Evolutionary conservation across 2,113 vertebrate species (phyloP).

Genomic region (Vanacampus margaritifer): DNA sequence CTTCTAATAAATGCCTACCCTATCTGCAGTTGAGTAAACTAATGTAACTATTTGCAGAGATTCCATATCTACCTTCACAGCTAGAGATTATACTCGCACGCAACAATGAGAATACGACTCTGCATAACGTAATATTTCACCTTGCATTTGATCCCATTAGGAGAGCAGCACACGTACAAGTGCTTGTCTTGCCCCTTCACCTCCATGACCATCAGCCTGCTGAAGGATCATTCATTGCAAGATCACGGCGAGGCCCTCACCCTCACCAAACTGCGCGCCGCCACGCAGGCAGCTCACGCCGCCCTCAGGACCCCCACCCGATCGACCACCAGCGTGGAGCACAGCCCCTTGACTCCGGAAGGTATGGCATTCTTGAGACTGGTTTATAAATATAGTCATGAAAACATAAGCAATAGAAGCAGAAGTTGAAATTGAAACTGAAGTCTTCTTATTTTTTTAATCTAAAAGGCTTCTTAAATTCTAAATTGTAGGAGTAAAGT

Average conservation of each 20-base stretch:
- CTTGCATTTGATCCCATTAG: constrained; percentile 54
- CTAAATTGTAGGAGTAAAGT: no score
- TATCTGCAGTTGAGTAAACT: no score
- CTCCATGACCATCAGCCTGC: constrained; percentile 93
- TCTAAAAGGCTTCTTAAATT: no score
- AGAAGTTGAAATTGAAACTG: no score
- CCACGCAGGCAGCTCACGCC: constrained; percentile 81
- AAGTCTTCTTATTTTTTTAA: no score
- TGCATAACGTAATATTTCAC: background rate
- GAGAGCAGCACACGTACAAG: constrained; percentile 95
- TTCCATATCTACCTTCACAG: no score
- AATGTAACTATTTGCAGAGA: no score
- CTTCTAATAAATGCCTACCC: no score
- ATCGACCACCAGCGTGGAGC: constrained; percentile 34
- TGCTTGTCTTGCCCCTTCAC: constrained; percentile 94
- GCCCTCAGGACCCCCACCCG: constrained; percentile 68
- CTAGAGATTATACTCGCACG: no score
- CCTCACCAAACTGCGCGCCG: constrained; percentile 84
- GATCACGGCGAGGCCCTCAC: constrained; percentile 92
- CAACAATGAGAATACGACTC: no score
- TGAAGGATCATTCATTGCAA: constrained; percentile 94
- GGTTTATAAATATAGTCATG: no score
- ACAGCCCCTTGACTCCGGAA: constrained; percentile 35
- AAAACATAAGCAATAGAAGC: no score
- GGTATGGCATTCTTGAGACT: constrained; percentile 43